These are phyloP conservation scores for Malurus leucopterus DNA, from an alignment of 2,797 vertebrate genomes.

Conservation along the genomic window DNA sequence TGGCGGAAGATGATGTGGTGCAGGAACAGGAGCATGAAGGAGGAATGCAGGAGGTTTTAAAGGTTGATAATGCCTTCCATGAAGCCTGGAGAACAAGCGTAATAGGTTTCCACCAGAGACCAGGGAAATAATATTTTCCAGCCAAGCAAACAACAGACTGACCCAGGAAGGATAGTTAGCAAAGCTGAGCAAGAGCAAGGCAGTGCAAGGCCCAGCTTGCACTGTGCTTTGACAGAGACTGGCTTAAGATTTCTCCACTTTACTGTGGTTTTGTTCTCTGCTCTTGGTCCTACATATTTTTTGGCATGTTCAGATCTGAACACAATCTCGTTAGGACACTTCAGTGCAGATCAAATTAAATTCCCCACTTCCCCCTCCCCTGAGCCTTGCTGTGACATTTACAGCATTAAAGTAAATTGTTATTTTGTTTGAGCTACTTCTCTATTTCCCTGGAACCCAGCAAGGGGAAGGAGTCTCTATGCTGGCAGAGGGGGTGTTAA, in stretches of 20 bases:
- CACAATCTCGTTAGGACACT: not conserved
- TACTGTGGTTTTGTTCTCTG: not conserved
- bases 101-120: not conserved
- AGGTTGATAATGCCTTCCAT: not conserved
- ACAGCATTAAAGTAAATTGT: not conserved
- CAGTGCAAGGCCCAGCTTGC: not conserved
- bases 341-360: not conserved
- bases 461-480: not conserved
- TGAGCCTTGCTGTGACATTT: not conserved
- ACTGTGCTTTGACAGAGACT: not conserved
- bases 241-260: not conserved
- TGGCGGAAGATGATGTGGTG: not conserved
- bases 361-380: not conserved
- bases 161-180: not conserved
- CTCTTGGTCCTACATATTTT: not conserved
- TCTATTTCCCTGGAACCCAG: not conserved
- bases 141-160: not conserved
- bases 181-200: not conserved
- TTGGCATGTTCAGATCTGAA: not conserved
- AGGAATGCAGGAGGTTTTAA: not conserved
- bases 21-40: not conserved
- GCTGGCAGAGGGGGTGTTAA: not conserved
- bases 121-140: not conserved
- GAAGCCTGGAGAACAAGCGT: not conserved
- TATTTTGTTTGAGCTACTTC: not conserved